phyloP scores from a whole-genome alignment of 2,113 vertebrate genomes.

The Cygnus buccinator region DNA sequence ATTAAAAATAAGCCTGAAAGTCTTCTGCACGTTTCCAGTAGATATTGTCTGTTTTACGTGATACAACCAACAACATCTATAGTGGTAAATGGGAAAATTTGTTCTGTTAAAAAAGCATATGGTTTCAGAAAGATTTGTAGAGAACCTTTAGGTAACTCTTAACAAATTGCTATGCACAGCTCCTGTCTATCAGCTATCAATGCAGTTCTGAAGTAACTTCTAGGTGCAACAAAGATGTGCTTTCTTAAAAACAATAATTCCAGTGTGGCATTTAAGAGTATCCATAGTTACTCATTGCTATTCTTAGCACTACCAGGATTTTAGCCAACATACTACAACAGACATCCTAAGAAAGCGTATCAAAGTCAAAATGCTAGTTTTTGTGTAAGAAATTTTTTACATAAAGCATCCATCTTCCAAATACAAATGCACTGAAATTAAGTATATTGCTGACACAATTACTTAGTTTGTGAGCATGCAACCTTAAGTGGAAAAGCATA shows the following conservation, averaged over 20 bases:
- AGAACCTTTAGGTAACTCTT: background rate
- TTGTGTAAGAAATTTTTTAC: background rate
- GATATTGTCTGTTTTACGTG: background rate
- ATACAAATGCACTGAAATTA: background rate
- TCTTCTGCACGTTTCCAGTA: background rate
- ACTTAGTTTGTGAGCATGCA: background rate
- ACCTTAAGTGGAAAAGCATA: background rate
- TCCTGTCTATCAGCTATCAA: background rate
- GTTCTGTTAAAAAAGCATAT: background rate
- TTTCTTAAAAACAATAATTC: background rate
- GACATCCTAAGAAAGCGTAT: accelerated
- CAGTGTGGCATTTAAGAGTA: background rate
- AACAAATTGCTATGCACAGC: background rate
- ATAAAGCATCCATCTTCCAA: background rate
- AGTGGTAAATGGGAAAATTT: background rate
- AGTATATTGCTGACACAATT: background rate
- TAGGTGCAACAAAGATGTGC: background rate
- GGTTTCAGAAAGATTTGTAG: background rate
- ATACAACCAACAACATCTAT: background rate
- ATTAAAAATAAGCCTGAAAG: background rate
- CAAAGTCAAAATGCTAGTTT: background rate
- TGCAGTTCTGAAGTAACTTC: background rate
- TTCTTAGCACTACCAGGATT: background rate
- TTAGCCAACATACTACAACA: background rate
- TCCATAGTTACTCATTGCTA: accelerated